These are phyloP conservation scores for Solea senegalensis DNA, from an alignment of 2,113 vertebrate genomes.

Conservation along the genomic window DNA sequence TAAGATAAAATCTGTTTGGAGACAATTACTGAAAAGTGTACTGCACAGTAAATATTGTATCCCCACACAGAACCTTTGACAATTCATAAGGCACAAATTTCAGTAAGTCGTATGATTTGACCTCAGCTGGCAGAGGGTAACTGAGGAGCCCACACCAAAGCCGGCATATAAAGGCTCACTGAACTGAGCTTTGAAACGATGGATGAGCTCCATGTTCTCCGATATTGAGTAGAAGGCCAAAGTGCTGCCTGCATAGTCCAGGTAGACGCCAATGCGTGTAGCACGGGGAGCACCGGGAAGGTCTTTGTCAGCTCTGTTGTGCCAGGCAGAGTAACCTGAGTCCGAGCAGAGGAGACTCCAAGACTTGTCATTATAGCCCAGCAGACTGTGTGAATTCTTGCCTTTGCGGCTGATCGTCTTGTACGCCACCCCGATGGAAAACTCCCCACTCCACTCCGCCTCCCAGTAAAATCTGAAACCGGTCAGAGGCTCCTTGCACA, in stretches of 20 bases:
- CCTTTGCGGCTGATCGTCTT: slow-evolving; percentile 80
- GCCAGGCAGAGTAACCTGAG: slow-evolving; percentile 88
- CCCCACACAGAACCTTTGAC: background rate
- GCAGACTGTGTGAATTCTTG: slow-evolving; percentile 85
- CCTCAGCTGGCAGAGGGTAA: slow-evolving; percentile 76
- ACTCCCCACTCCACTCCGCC: slow-evolving; percentile 81
- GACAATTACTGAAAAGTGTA: background rate
- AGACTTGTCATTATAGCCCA: slow-evolving; percentile 87
- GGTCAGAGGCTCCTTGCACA: slow-evolving; percentile 83
- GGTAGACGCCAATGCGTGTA: slow-evolving; percentile 84
- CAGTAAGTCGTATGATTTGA: slow-evolving; percentile 47
- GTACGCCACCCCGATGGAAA: slow-evolving; percentile 89
- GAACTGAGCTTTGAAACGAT: slow-evolving; percentile 87
- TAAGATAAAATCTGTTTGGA: too few relatives aligned
- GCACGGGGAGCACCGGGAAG: slow-evolving; percentile 70
- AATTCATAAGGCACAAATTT: background rate
- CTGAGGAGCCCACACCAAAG: slow-evolving; percentile 89
- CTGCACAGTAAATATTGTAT: background rate
- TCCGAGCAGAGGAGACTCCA: slow-evolving; percentile 92
- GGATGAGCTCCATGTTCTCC: slow-evolving; percentile 78
- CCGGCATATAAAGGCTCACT: slow-evolving; percentile 85
- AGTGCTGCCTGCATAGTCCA: slow-evolving; percentile 82
- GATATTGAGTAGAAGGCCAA: slow-evolving; percentile 89
- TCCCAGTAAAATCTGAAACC: slow-evolving; percentile 92
- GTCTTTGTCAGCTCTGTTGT: slow-evolving; percentile 80